Evolutionary conservation across 2,888 invertebrate species (phyloP), one percentile per base, ranked within the genome.

Genomic region (Spicauda simplicius): DNA sequence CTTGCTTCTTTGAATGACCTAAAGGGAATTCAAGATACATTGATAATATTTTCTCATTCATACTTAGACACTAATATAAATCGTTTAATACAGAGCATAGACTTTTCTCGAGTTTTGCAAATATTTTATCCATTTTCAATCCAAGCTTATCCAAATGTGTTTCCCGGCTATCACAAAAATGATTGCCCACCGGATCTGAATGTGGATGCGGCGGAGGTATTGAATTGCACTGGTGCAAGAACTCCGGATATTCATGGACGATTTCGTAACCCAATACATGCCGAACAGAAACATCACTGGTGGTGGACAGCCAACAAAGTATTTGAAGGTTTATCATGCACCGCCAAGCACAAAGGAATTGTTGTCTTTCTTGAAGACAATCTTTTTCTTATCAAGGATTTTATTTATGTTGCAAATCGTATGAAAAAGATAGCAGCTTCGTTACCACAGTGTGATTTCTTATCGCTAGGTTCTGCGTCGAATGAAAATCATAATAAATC

Each of bases 251-350:
- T 80, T 61, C 79, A 80, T 50, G 84, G 84, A 0, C 76, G 69
- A 37, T 84, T 79, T 56, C 79, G 86, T 58, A 73, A 84, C 14
- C 83, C 86, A 16, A 41, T 48, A 16, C 16, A 71, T 12, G 71
- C 80, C 11, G 80, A 84, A 74, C 77, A 60, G 25, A 88, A 88
- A 72, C 86, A 85, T 69, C 80, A 79, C 57, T 87, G 87, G 87
- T 88, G 88, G 88, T 89, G 88, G 88, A 86, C 87, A 11, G 79
- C 83, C 4, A 87, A 87, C 72, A 80, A 72, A 59, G 77, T 88
- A 33, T 88, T 89, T 68, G 86, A 85, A 69, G 76, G 75, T 63
- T 58, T 86, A 48, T 70, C 74, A 0, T 69, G 69, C 37, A 76
- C 73, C 4, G 64, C 72, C 25, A 69, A 77, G 18, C 78, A 84